phyloP scores from a whole-genome alignment of 37 sponge, comb jelly and placozoan species.

The Eunapius fragilis region DNA sequence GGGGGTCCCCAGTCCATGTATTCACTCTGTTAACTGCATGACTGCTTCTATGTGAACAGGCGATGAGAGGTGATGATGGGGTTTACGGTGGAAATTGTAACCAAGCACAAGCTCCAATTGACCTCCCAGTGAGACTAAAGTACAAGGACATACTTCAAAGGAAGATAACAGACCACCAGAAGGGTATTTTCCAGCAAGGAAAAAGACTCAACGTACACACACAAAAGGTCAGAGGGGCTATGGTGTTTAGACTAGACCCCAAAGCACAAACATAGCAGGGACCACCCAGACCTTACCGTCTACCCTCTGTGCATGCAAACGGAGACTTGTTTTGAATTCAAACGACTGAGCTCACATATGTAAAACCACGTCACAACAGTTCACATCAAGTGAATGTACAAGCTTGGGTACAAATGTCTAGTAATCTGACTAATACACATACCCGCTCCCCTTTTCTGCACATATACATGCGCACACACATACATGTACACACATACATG shows the following conservation, averaged over 20 bases:
- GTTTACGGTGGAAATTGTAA: not conserved
- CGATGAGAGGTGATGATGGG: too few species aligned
- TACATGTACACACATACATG: too few species aligned
- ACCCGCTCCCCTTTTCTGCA: too few species aligned
- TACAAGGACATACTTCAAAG: too few species aligned
- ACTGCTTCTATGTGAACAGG: not conserved
- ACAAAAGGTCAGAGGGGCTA: too few species aligned
- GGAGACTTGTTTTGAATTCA: not conserved
- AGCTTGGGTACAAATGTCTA: not conserved
- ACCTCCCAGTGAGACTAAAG: not conserved
- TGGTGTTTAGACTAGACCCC: not conserved
- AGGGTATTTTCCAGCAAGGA: too few species aligned
- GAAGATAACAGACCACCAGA: too few species aligned
- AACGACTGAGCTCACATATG: not conserved
- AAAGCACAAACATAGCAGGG: not conserved
- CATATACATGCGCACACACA: too few species aligned
- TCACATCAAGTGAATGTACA: not conserved
- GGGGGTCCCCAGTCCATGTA: too few species aligned
- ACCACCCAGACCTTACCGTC: not conserved
- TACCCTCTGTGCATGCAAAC: not conserved
- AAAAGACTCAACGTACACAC: too few species aligned
- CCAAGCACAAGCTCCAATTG: not conserved
- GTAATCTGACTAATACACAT: not conserved
- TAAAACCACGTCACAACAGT: too few species aligned
- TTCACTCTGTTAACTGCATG: too few species aligned